Evolutionary conservation across 53 echinoderm and acorn worm species (phyloP).

Genomic region (Arbacia lixula): DNA sequence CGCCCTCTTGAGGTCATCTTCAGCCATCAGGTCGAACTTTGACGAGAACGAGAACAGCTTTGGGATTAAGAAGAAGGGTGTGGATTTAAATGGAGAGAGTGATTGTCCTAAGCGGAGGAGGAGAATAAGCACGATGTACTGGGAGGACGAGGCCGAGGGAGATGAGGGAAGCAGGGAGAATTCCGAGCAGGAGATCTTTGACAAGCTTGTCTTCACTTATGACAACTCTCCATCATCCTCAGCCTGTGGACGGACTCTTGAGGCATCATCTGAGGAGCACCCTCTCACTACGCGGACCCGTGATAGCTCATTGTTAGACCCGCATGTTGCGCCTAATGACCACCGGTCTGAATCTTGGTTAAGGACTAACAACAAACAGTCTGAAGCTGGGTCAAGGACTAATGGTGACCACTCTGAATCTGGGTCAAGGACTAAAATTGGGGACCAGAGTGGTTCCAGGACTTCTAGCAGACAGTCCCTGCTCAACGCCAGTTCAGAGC

Average conservation of each 20-base stretch:
- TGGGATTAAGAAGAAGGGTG: not conserved
- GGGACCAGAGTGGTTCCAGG: not conserved
- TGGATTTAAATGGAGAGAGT: not conserved
- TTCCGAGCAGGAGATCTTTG: not conserved
- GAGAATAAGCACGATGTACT: conserved; percentile 7
- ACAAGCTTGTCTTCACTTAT: conserved; percentile 24
- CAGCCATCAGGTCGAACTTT: not conserved
- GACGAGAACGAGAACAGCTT: conserved; percentile 45
- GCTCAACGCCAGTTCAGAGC: conserved; percentile 13
- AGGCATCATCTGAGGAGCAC: conserved; percentile 18
- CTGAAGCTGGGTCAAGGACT: conserved; percentile 4
- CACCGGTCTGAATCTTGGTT: too few relatives aligned
- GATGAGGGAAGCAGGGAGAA: not conserved
- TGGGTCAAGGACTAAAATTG: not conserved
- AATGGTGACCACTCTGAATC: not conserved
- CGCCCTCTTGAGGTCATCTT: conserved; percentile 9
- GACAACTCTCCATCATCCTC: conserved; percentile 51
- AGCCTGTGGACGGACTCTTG: not conserved
- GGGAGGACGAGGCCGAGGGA: conserved; percentile 15
- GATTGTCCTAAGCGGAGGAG: not conserved
- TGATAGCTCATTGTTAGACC: not conserved
- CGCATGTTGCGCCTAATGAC: not conserved
- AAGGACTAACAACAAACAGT: not conserved
- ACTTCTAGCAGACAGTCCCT: conserved; percentile 30
- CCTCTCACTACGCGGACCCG: not conserved